Evolutionary conservation across 2,113 vertebrate genomes (phyloP), one percentile per base, ranked within the genome.

Genomic region (Parotia lawesii): DNA sequence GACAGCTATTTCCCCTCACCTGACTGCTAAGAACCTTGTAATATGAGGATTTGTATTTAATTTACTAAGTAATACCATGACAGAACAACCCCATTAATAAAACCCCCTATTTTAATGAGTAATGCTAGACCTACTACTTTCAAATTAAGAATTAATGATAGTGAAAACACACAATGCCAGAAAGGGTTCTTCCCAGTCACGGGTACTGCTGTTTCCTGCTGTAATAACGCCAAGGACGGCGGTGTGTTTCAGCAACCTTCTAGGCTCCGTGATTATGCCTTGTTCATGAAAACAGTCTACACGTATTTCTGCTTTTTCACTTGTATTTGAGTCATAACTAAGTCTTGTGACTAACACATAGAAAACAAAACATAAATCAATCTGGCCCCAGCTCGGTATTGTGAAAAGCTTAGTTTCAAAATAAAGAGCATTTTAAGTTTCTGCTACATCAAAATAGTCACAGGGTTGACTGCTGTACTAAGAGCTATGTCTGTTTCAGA

Each of bases 61-160:
- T 74, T 81, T 81, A 56, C 31, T 45, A 87, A 85, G 74, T 51
- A 87, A 93, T 77, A 54, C 16, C 79, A 37, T 1, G 5, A 91
- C 5, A 75, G 60, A 90, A 87, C 47, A 60, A 56, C 7, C 8
- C 47, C 44, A 77, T 91, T 82, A 94, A 82, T 56, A 76, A 89
- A 62, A 0, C 4, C 6, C 8, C 27, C 16, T 42, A 40, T 61
- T 74, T 91, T 85, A 87, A 87, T 54, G 62, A 76, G 56, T 60
- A 94, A 85, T 76, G 89, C 58, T 33, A 88, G 33, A 89, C 47
- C 18, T 60, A 74, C 71, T 54, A 48, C 17, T 71, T 77, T 88
- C 61, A 42, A 67, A 88, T 78, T 85, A 85, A 83, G 60, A 85
- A 95, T 60, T 83, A 88, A 94, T 57, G 37, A 79, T 8, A 76